Percentiles rank a stretch among this genome's conserved stretches.
Evolutionary conservation across 30 jellyfish, hydroid and myxozoan species (phyloP).

Genomic region (Aurelia aurita): DNA sequence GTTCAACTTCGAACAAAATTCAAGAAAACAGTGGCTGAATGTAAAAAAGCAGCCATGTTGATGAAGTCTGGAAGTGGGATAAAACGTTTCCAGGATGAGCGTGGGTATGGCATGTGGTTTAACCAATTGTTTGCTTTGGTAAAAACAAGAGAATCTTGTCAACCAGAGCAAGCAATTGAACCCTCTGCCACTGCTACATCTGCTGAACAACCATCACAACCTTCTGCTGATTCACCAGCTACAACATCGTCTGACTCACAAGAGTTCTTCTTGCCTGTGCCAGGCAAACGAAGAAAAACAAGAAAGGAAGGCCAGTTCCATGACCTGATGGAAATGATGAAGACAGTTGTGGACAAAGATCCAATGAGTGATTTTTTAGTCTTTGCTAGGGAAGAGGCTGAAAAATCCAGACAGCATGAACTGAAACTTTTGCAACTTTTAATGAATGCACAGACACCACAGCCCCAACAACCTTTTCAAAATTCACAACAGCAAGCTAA

Average conservation of each 20-base stretch:
- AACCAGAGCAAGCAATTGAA: too few relatives aligned
- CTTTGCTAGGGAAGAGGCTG: constrained; percentile 23
- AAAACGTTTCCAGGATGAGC: constrained; percentile 60
- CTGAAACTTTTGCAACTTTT: constrained; percentile 35
- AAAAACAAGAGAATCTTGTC: constrained; percentile 55
- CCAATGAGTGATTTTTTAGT: constrained; percentile 51
- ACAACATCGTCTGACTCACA: constrained; percentile 20
- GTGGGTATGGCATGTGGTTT: constrained; percentile 62
- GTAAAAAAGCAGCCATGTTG: constrained; percentile 40
- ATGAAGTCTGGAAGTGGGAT: constrained; percentile 55
- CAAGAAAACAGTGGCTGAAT: constrained; percentile 42
- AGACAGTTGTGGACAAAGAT: constrained; percentile 27
- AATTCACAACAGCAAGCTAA: constrained; percentile 14
- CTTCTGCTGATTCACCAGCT: constrained; percentile 26
- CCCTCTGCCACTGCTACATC: constrained; percentile 18
- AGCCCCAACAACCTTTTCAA: background rate
- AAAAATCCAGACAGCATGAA: constrained; percentile 34
- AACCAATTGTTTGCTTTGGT: constrained; percentile 68
- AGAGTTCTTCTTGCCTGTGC: constrained; percentile 51
- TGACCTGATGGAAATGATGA: constrained; percentile 47
- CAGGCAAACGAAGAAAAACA: constrained; percentile 34
- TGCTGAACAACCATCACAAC: constrained; percentile 15
- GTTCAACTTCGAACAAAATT: constrained; percentile 33
- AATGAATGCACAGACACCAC: constrained; percentile 10
- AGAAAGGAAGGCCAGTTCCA: constrained; percentile 44